These are phyloP conservation scores for Australoheros facetus DNA, from an alignment of 2,797 vertebrate genomes.

Conservation along the genomic window DNA sequence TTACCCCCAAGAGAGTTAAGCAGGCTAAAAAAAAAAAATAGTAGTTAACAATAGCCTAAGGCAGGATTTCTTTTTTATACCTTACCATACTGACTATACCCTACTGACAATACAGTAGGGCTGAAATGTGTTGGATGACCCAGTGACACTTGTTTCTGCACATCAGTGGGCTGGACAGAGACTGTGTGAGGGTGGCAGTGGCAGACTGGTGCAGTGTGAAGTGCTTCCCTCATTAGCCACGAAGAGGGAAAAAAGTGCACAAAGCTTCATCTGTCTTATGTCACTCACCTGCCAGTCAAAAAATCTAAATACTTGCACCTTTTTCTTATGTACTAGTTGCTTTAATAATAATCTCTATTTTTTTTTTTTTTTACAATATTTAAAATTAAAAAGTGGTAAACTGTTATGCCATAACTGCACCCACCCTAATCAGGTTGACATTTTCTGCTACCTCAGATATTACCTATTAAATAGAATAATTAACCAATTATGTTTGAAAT, in stretches of 20 bases:
- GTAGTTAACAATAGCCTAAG: neutral
- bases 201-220: neutral
- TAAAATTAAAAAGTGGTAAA: neutral
- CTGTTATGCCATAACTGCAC: neutral
- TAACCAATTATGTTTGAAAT: neutral
- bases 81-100: neutral
- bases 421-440: no score
- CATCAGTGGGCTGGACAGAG: neutral
- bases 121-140: neutral
- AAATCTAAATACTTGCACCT: neutral
- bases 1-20: slow-evolving; percentile 29
- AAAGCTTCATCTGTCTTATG: neutral
- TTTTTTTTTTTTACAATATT: neutral
- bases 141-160: neutral
- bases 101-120: neutral
- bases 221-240: neutral
- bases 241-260: neutral
- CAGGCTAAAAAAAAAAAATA: neutral
- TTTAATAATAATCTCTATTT: neutral
- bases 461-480: neutral
- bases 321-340: neutral
- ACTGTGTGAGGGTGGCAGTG: neutral
- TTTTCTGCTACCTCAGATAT: neutral
- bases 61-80: neutral
- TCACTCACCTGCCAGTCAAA: neutral